Evolutionary conservation across 92 coral and sea anemone genomes (phyloP).

Genomic region (Zoanthus sansibaricus): DNA sequence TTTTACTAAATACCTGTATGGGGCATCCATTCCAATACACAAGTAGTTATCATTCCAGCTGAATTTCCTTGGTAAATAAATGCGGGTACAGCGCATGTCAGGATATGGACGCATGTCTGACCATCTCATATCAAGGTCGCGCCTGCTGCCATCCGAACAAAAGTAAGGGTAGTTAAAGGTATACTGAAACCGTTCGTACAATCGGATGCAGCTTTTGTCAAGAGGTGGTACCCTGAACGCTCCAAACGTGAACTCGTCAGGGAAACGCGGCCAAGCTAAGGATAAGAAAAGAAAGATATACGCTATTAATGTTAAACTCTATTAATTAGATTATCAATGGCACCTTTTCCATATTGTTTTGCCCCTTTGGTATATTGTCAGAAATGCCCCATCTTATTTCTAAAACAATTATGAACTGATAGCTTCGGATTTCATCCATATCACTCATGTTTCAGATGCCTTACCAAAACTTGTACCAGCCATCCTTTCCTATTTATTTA

Average conservation of each 20-base stretch:
- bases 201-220: slow-evolving; percentile 1
- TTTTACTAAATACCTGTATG: slow-evolving; percentile 31
- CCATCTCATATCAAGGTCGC: slow-evolving; percentile 77
- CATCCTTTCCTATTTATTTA: too few species aligned
- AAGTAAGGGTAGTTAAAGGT: not conserved
- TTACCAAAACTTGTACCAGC: too few species aligned
- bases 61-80: slow-evolving; percentile 58
- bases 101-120: slow-evolving; percentile 50
- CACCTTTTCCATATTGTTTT: too few species aligned
- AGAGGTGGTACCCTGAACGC: not conserved
- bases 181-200: not conserved
- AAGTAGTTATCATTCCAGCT: slow-evolving; percentile 56
- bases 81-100: slow-evolving; percentile 70
- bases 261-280: too few species aligned
- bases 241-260: not conserved
- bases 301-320: too few species aligned
- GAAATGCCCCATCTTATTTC: too few species aligned
- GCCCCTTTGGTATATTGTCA: too few species aligned
- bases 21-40: slow-evolving; percentile 43
- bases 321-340: too few species aligned
- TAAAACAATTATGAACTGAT: too few species aligned
- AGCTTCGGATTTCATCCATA: too few species aligned
- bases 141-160: slow-evolving; percentile 72
- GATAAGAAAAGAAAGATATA: too few species aligned
- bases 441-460: too few species aligned